phyloP scores from a whole-genome alignment of 2,888 invertebrate species.

The Ectemnius lituratus region DNA sequence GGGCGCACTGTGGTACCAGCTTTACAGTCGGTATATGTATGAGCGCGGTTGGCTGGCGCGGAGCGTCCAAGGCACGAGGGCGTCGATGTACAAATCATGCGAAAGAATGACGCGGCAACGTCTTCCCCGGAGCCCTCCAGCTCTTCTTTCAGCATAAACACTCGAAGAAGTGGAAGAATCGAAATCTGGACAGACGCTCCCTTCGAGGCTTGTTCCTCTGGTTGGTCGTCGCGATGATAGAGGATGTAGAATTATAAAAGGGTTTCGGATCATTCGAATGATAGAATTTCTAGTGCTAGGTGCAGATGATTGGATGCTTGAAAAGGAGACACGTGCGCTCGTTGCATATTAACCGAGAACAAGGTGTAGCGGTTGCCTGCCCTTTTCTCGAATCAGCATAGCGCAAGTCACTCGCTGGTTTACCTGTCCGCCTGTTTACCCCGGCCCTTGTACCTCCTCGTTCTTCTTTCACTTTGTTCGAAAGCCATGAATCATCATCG shows the following conservation, averaged over 20 bases:
- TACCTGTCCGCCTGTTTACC: slow-evolving; percentile 36
- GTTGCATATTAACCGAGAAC: slow-evolving; percentile 71
- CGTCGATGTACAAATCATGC: slow-evolving; percentile 73
- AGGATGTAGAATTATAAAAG: no score
- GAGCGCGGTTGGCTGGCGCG: slow-evolving; percentile 48
- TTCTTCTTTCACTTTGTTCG: neutral
- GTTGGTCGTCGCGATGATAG: no score
- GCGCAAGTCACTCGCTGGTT: slow-evolving; percentile 71
- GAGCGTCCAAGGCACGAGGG: slow-evolving; percentile 64
- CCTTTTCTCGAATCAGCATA: slow-evolving; percentile 68
- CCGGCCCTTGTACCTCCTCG: neutral
- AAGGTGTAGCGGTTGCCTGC: slow-evolving; percentile 48
- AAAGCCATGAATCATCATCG: neutral
- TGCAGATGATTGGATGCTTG: slow-evolving; percentile 45
- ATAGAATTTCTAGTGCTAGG: no score
- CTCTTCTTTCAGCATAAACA: slow-evolving; percentile 13
- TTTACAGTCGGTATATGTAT: slow-evolving; percentile 15
- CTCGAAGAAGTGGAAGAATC: no score
- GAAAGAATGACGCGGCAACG: slow-evolving; percentile 71
- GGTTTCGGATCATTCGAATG: no score
- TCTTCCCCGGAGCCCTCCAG: slow-evolving; percentile 26
- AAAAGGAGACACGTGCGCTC: slow-evolving; percentile 46
- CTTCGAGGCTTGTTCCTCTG: no score
- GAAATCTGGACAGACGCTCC: no score
- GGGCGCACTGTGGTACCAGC: slow-evolving; percentile 28